Evolutionary conservation across 2,888 invertebrate species (phyloP).

Genomic region (Mythimna loreyi): DNA sequence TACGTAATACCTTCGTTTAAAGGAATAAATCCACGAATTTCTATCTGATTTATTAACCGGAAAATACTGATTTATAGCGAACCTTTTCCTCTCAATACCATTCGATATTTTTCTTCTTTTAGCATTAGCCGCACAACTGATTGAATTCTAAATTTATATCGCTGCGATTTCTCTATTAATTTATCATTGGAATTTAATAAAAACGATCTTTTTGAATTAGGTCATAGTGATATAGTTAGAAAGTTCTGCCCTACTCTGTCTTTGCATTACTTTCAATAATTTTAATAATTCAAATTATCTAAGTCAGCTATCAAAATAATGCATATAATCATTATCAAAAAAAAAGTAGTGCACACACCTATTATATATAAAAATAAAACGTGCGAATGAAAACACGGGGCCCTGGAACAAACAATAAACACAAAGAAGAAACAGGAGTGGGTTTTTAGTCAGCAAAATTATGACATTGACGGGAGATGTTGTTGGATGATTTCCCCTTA

Average conservation of each 20-base stretch:
- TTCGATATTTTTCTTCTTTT: slow-evolving; percentile 60
- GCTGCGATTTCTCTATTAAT: slow-evolving; percentile 7
- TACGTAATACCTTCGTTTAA: slow-evolving; percentile 62
- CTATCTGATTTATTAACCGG: slow-evolving; percentile 74
- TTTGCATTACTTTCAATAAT: background rate
- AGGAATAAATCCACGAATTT: slow-evolving; percentile 67
- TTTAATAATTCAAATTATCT: too few species aligned
- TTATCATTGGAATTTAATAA: background rate
- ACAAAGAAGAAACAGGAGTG: too few species aligned
- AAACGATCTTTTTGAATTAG: background rate
- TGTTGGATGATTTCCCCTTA: too few species aligned
- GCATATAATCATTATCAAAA: too few species aligned
- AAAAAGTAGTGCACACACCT: too few species aligned
- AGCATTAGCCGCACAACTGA: slow-evolving; percentile 39
- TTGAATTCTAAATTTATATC: slow-evolving; percentile 46
- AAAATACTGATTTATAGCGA: slow-evolving; percentile 74
- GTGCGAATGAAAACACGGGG: too few species aligned
- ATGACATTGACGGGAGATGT: too few species aligned
- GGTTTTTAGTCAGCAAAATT: too few species aligned
- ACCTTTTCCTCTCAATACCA: slow-evolving; percentile 64
- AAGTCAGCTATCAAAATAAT: too few species aligned
- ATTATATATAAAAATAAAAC: too few species aligned
- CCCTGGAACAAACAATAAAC: too few species aligned
- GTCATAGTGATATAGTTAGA: background rate
- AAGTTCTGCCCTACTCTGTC: background rate